These are phyloP conservation scores for Sylvia atricapilla DNA, from an alignment of 2,113 vertebrate species.

Conservation along the genomic window DNA sequence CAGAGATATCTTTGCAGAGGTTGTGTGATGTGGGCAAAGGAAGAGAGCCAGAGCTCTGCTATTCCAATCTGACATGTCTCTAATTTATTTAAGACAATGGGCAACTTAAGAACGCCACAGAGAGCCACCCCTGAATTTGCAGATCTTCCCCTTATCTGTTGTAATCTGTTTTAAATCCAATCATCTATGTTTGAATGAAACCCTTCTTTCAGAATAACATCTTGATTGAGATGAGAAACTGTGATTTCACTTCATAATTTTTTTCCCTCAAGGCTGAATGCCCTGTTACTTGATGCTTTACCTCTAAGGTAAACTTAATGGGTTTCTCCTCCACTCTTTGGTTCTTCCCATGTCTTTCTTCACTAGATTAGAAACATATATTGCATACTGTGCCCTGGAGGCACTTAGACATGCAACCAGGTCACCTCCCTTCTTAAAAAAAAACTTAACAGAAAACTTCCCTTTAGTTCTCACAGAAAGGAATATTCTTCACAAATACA, in stretches of 20 bases:
- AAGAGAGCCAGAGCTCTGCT: constrained; percentile 31
- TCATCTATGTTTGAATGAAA: neutral
- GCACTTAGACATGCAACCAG: neutral
- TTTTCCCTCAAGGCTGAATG: neutral
- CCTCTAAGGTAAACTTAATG: neutral
- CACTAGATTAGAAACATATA: neutral
- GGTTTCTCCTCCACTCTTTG: neutral
- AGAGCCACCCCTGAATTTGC: neutral
- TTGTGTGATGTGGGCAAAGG: neutral
- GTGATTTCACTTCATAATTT: neutral
- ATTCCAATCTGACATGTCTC: neutral
- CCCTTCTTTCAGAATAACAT: neutral
- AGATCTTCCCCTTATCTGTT: neutral
- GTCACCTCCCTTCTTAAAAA: neutral
- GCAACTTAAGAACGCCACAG: neutral
- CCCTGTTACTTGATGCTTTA: neutral
- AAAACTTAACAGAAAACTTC: neutral
- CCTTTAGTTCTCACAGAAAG: neutral
- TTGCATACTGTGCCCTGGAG: neutral
- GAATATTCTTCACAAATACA: neutral
- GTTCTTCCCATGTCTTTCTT: neutral
- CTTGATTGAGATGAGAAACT: neutral
- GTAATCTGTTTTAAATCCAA: neutral
- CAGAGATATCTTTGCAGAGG: neutral
- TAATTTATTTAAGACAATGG: constrained; percentile 33